phyloP scores from a whole-genome alignment of 2,888 invertebrate species.

The Sturmia bella region DNA sequence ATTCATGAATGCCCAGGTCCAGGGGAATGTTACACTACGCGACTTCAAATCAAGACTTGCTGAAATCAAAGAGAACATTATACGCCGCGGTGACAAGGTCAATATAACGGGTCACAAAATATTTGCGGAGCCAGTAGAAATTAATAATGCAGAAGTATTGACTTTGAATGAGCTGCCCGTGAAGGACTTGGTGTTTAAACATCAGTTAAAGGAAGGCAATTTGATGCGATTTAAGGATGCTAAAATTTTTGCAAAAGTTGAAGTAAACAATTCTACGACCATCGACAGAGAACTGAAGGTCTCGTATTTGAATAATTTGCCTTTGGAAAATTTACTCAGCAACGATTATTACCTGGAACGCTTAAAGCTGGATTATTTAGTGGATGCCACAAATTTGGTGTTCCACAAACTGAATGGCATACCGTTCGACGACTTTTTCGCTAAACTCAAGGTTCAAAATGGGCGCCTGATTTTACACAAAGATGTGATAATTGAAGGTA shows the following conservation, averaged over 20 bases:
- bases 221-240: conserved; percentile 68
- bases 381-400: conserved; percentile 72
- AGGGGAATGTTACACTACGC: conserved; percentile 72
- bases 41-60: conserved; percentile 74
- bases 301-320: conserved; percentile 72
- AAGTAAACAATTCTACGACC: conserved; percentile 67
- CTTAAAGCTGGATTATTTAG: conserved; percentile 71
- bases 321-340: conserved; percentile 71
- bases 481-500: conserved; percentile 77
- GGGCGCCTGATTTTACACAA: conserved; percentile 75
- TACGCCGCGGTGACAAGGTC: conserved; percentile 74
- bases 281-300: conserved; percentile 69
- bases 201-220: conserved; percentile 41
- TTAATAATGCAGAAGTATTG: conserved; percentile 67
- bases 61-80: conserved; percentile 72
- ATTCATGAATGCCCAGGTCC: conserved; percentile 75
- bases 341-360: conserved; percentile 73
- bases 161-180: conserved; percentile 72
- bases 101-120: conserved; percentile 74
- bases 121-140: conserved; percentile 72
- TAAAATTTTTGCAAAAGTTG: conserved; percentile 74
- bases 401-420: conserved; percentile 77
- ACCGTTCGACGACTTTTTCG: conserved; percentile 74
- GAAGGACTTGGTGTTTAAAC: conserved; percentile 72
- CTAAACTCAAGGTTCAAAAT: conserved; percentile 68